These are phyloP conservation scores for Meleagris gallopavo DNA, from an alignment of 2,113 vertebrate genomes.

Conservation along the genomic window DNA sequence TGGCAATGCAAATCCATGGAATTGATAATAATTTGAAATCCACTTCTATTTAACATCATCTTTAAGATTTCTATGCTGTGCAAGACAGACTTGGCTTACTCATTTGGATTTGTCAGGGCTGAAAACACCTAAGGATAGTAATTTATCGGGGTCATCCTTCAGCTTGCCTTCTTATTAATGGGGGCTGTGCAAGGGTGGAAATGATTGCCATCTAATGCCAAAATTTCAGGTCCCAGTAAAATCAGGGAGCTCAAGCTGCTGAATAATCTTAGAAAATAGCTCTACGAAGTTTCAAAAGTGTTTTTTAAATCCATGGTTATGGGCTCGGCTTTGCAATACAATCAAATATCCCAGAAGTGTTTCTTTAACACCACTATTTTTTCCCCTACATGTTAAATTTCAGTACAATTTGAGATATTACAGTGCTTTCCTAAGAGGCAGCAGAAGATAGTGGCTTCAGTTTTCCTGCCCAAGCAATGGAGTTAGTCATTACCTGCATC, in stretches of 20 bases:
- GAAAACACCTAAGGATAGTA: neutral
- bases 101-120: neutral
- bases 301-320: neutral
- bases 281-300: neutral
- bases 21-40: neutral
- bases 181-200: neutral
- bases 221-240: neutral
- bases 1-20: neutral
- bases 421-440: neutral
- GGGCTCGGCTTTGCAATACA: neutral
- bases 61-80: neutral
- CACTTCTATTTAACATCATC: neutral
- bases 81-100: neutral
- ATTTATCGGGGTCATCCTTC: neutral
- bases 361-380: neutral
- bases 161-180: neutral
- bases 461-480: neutral
- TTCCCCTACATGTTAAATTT: accelerated
- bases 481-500: neutral
- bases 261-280: neutral
- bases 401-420: neutral
- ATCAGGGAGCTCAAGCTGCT: neutral
- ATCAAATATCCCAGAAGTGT: neutral
- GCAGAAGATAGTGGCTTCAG: neutral
- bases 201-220: neutral